phyloP scores from a whole-genome alignment of 2,888 invertebrate genomes.

The Ametastegia equiseti region DNA sequence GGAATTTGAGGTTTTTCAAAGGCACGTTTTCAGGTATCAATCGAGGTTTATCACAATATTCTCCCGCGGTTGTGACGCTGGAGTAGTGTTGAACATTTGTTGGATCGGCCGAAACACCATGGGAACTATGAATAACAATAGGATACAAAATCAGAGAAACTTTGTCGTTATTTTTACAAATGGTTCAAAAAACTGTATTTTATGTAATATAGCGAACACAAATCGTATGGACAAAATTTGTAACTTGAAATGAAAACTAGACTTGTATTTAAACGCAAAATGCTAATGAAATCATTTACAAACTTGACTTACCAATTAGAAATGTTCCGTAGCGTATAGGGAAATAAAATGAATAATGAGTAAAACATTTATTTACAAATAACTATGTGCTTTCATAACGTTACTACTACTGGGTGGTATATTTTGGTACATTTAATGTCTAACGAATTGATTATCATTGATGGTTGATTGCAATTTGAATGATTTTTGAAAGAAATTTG shows the following conservation, averaged over 20 bases:
- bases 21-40: slow-evolving; percentile 64
- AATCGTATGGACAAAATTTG: background rate
- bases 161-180: background rate
- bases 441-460: background rate
- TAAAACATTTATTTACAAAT: background rate
- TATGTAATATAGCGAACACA: background rate
- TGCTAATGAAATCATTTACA: background rate
- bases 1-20: slow-evolving; percentile 69
- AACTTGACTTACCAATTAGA: slow-evolving; percentile 2
- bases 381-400: background rate
- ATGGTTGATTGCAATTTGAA: background rate
- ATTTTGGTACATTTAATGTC: background rate
- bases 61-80: slow-evolving; percentile 44
- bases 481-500: background rate
- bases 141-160: background rate
- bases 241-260: background rate
- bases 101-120: slow-evolving; percentile 31
- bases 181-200: no score
- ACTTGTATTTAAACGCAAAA: background rate
- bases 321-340: background rate
- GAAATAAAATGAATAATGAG: background rate
- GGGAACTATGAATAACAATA: slow-evolving; percentile 10
- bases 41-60: slow-evolving; percentile 69
- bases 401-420: no score
- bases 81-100: slow-evolving; percentile 47